Conservation (phyloP, 2,888 invertebrate genomes). For the Vandiemenella viatica region DNA sequence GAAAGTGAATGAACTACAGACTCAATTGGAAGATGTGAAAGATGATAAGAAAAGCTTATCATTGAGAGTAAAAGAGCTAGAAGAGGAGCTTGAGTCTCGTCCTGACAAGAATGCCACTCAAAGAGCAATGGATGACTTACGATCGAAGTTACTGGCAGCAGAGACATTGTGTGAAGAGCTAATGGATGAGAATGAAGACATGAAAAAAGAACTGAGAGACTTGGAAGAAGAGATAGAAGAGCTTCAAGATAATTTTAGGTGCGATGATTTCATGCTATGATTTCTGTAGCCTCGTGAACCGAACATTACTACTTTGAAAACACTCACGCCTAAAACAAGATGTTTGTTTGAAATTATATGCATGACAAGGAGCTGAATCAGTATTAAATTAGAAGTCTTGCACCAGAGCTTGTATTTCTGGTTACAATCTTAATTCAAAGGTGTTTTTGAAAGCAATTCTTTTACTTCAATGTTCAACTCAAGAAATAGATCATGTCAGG, state of each 20-base stretch:
- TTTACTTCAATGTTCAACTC: no score
- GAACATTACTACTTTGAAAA: no score
- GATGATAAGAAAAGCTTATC: slow-evolving; percentile 65
- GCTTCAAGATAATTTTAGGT: slow-evolving; percentile 90
- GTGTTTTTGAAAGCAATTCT: no score
- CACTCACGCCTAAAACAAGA: no score
- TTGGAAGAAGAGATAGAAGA: slow-evolving; percentile 97
- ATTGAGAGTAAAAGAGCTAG: slow-evolving; percentile 56
- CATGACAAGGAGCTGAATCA: no score
- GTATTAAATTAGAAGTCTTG: no score
- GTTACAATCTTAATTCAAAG: no score
- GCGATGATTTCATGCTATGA: slow-evolving; percentile 12
- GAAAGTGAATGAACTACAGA: slow-evolving; percentile 68
- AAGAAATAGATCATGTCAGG: no score
- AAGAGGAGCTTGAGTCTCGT: slow-evolving; percentile 39
- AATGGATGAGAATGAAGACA: slow-evolving; percentile 90
- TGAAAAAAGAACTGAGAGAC: slow-evolving; percentile 82
- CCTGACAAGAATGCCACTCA: slow-evolving; percentile 35
- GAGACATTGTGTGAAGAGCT: slow-evolving; percentile 85
- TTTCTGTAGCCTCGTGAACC: no score
- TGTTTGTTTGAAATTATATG: no score
- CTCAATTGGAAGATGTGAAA: slow-evolving; percentile 58
- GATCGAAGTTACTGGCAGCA: slow-evolving; percentile 72
- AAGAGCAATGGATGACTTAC: slow-evolving; percentile 52
- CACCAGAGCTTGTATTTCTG: no score